Base-by-base conservation (phyloP, 1,140 invertebrate species). In the Drosophila navojoa region DNA sequence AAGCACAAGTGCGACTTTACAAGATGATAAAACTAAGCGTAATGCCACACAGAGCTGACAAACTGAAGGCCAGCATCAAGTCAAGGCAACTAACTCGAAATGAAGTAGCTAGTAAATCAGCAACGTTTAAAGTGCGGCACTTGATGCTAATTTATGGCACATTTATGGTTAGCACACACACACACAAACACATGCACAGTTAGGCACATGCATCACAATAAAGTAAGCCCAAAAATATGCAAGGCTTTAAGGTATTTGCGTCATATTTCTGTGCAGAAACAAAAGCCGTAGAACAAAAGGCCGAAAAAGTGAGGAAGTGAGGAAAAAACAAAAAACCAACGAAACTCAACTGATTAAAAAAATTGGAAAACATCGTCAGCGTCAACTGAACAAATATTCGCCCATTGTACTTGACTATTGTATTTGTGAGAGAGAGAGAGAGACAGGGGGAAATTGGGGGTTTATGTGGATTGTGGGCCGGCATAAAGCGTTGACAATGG, bases 91-190 rank as follows among this genome's bases (percentile, higher is more conserved):
- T 54, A 55, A 53, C 38, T 44, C 61, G 45, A 50, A 29, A 15
- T 27, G 13, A 32, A 58, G 32, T 35, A 50, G 42, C 22, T 35
- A 47, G 52, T 57, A 71, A 71, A 44, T 67, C 55, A 38, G 54
- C 27, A 35, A 15, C 49, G 57, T 58, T 71, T 66, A 66, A 71
- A 67, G 68, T 42, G n/a, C 15, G 27, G 40, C 61, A 60, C 29
- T 67, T 60, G 55, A 68, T 67, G 70, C 63, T 60, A 67, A 68
- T 72, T 68, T 72, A 72, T 72, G 9, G 55, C 62, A 59, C 35
- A 71, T 55, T 44, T 62, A 27, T 25, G 9, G 47, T 22, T 27
- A 19, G 11, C 60, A 16, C 49, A 53, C 35, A 22, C 59, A 50
- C 29, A 27, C 29, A 15, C 60, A 16, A 22, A 53, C 35, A 22